Evolutionary conservation across 2,797 vertebrate species (phyloP).

Genomic region (Pantherophis alleghaniensis): DNA sequence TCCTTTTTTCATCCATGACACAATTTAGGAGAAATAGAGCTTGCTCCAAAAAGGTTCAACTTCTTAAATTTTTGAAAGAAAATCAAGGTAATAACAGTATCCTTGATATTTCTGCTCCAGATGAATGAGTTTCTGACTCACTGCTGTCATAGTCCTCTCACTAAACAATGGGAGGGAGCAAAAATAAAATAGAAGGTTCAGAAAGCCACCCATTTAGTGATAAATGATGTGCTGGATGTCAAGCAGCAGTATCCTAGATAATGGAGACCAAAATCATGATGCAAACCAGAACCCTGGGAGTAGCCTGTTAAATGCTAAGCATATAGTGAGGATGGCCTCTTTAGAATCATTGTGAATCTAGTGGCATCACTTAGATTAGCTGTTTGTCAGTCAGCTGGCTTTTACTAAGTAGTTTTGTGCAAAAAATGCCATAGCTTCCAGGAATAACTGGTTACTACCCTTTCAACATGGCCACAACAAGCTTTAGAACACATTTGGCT

Average conservation of each 20-base stretch:
- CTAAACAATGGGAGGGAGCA: background rate
- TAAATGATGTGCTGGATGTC: background rate
- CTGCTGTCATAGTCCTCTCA: background rate
- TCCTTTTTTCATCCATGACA: background rate
- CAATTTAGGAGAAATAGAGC: background rate
- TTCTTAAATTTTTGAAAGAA: background rate
- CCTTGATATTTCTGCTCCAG: background rate
- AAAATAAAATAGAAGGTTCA: background rate
- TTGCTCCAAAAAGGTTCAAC: background rate
- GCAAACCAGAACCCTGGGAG: background rate
- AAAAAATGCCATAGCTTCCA: no score
- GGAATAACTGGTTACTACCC: no score
- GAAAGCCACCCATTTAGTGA: background rate
- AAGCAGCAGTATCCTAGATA: background rate
- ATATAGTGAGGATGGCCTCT: background rate
- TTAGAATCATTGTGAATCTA: no score
- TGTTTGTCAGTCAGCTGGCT: no score
- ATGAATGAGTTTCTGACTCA: background rate
- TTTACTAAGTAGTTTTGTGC: no score
- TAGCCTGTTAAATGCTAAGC: background rate
- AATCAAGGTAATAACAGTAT: background rate
- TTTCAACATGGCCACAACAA: no score
- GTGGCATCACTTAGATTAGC: no score
- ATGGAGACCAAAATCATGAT: background rate
- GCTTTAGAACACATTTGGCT: no score